phyloP scores from a whole-genome alignment of 2,797 vertebrate genomes.

The Rallus crepitans region DNA sequence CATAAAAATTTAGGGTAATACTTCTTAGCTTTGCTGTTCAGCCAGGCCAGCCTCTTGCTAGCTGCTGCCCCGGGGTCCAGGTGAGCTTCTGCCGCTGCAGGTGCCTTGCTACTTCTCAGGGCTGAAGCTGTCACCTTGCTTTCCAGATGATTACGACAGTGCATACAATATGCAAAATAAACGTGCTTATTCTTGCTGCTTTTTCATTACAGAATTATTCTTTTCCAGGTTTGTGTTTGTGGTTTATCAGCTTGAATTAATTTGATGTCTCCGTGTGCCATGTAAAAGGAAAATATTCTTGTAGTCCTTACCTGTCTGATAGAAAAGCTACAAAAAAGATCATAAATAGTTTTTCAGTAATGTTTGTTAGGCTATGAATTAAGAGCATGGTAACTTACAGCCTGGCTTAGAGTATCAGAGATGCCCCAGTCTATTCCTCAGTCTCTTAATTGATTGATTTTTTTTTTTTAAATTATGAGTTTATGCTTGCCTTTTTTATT shows the following conservation, averaged over 20 bases:
- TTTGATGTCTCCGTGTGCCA: not conserved
- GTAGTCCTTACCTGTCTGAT: not conserved
- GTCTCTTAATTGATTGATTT: not conserved
- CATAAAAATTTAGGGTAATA: not conserved
- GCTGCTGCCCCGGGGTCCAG: not conserved
- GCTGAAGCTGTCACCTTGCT: not conserved
- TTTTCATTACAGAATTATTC: not conserved
- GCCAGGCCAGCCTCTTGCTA: not conserved
- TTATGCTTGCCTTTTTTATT: not conserved
- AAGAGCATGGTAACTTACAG: not conserved
- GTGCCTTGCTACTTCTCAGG: not conserved
- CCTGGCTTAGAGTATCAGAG: not conserved
- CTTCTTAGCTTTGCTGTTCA: not conserved
- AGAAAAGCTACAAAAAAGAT: not conserved
- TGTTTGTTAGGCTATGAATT: not conserved
- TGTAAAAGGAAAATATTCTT: not conserved
- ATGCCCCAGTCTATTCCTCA: not conserved
- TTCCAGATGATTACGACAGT: not conserved
- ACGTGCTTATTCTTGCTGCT: not conserved
- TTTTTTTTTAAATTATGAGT: not conserved
- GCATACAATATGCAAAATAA: not conserved
- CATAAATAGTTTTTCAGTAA: not conserved
- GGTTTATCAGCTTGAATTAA: not conserved
- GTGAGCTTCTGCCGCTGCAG: too few relatives aligned
- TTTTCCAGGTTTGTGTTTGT: accelerated